Percentiles rank a stretch among this genome's conserved stretches.
These are phyloP conservation scores for Picathartes gymnocephalus DNA, from an alignment of 2,113 vertebrate genomes.

Conservation along the genomic window DNA sequence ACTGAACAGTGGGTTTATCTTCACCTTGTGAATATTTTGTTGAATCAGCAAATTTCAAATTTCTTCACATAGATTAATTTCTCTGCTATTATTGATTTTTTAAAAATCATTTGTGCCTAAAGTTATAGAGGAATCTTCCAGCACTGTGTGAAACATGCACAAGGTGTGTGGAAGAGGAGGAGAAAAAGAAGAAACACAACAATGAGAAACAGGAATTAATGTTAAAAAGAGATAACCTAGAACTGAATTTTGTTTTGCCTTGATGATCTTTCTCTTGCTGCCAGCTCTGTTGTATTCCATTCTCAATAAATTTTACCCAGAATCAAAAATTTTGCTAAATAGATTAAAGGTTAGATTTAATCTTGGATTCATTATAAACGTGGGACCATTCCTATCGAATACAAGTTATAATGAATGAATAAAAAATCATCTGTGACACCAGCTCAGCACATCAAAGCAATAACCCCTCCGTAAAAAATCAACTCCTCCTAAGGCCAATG, in stretches of 20 bases:
- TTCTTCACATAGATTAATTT: background rate
- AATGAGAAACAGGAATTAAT: background rate
- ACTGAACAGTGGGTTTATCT: background rate
- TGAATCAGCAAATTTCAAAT: background rate
- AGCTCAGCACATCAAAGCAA: background rate
- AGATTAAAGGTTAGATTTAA: background rate
- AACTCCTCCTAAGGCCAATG: background rate
- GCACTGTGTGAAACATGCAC: background rate
- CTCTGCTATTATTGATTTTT: background rate
- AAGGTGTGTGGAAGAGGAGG: background rate
- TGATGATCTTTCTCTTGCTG: background rate
- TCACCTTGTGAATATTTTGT: background rate
- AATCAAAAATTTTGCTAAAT: background rate
- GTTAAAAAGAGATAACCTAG: background rate
- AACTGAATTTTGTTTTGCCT: background rate
- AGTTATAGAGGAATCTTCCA: background rate
- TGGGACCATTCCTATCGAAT: background rate
- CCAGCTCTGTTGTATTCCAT: background rate
- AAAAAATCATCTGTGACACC: background rate
- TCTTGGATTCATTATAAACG: background rate
- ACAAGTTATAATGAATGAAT: background rate
- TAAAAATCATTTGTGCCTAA: background rate
- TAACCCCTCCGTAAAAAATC: background rate
- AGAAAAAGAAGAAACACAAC: background rate
- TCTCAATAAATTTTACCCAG: background rate